Percentiles rank a stretch among this genome's conserved stretches.
Evolutionary conservation across 2,888 invertebrate species (phyloP).

Genomic region (Cinara cedri): DNA sequence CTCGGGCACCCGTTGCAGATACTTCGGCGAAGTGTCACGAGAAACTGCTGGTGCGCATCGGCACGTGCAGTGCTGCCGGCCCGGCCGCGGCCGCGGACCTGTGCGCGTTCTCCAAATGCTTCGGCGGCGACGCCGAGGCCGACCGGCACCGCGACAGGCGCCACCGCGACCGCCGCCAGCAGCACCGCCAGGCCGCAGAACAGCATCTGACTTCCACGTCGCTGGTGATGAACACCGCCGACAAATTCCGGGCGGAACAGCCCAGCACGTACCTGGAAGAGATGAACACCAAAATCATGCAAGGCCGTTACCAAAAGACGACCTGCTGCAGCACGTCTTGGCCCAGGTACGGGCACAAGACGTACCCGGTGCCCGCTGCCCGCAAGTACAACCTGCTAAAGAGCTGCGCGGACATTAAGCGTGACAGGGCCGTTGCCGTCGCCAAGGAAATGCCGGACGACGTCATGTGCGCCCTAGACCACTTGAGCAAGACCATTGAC

Average conservation of each 20-base stretch:
- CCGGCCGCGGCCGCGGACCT: background rate
- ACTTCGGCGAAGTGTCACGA: conserved; percentile 61
- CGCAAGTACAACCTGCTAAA: conserved; percentile 28
- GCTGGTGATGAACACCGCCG: conserved; percentile 33
- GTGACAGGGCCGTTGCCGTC: conserved; percentile 8
- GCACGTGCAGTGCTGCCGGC: conserved; percentile 9
- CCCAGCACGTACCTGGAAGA: conserved; percentile 57
- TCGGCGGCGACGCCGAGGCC: conserved; percentile 18
- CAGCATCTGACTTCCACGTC: conserved; percentile 44
- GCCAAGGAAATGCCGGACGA: conserved; percentile 34
- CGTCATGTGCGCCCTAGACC: conserved; percentile 51
- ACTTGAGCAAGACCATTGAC: conserved; percentile 53
- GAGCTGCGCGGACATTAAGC: conserved; percentile 41
- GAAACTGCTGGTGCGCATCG: conserved; percentile 58
- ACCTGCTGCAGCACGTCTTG: conserved; percentile 34
- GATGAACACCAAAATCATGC: conserved; percentile 53
- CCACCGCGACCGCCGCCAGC: no score
- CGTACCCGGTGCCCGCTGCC: conserved; percentile 11
- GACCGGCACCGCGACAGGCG: background rate
- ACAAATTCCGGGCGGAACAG: conserved; percentile 34
- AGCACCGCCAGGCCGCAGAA: background rate
- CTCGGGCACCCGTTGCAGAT: conserved; percentile 45
- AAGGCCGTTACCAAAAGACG: conserved; percentile 37
- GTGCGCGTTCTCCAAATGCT: conserved; percentile 9
- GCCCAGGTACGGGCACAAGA: conserved; percentile 33